Evolutionary conservation across 2,113 vertebrate genomes (phyloP), one percentile per base, ranked within the genome.

Genomic region (Toxostoma redivivum): DNA sequence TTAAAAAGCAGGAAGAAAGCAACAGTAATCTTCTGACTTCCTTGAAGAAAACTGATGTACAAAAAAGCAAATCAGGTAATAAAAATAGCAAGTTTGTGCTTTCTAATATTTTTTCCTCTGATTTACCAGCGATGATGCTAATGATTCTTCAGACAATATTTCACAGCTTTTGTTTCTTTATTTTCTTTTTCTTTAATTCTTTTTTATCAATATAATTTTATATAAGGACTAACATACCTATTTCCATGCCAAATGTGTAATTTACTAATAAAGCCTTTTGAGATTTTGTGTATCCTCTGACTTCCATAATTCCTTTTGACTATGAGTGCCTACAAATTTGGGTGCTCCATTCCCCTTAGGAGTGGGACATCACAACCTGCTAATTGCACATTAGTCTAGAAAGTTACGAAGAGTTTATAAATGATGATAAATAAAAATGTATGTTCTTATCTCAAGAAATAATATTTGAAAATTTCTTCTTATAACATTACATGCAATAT

Each of bases 281-380:
- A 19, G 15, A 35, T 35, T 82, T 60, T 35, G 9, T 42, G 24
- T 2, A 0, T 51, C 31, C 45, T 60, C 20, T 60, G 54, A 42
- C 12, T 70, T 19, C 11, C 35, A n/a, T 50, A 3, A 30, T 60
- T 60, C 6, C 15, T 35, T 40, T 60, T 50, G 30, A 30, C 30
- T 30, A n/a, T 4, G 3, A 24, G 7, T 23, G 12, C 12, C 19
- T 42, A 35, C 15, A 30, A 19, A 42, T 24, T 15, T 35, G 20
- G 12, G 31, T 30, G 2, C 8, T 82, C 25, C 15, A 2, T 35
- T 44, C 24, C 25, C 6, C 24, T 71, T 42, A 8, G 31, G 15
- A 7, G 9, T 42, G 19, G 15, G 2, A 50, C 0, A 0, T 42
- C 10, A 50, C 15, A 60, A 31, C 7, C 27, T 17, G 45, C 3